phyloP scores from a whole-genome alignment of 2,888 invertebrate genomes.

The Chrysolina americana region DNA sequence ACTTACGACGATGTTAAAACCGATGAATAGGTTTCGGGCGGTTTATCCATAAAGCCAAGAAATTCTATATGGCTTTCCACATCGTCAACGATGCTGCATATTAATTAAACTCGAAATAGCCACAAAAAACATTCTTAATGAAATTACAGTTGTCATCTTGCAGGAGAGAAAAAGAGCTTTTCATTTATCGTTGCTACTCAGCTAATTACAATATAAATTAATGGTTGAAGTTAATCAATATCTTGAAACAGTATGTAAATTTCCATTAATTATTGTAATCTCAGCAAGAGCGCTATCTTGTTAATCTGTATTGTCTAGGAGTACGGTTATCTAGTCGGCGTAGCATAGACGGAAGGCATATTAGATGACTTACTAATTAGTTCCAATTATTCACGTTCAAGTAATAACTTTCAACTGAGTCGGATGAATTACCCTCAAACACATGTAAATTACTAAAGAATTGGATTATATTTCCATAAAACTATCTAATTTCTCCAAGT shows the following conservation, averaged over 20 bases:
- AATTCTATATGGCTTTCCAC: no score
- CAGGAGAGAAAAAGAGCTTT: conserved; percentile 18
- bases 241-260: conserved; percentile 40
- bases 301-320: conserved; percentile 52
- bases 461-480: no score
- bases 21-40: no score
- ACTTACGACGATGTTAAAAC: no score
- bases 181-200: conserved; percentile 25
- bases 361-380: conserved; percentile 24
- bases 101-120: no score
- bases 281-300: conserved; percentile 42
- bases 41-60: no score
- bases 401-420: no score
- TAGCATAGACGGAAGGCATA: conserved; percentile 36
- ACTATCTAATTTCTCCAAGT: no score
- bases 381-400: no score
- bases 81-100: no score
- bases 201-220: conserved; percentile 36
- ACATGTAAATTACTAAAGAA: no score
- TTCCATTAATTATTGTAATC: conserved; percentile 43
- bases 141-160: conserved; percentile 15
- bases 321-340: conserved; percentile 33
- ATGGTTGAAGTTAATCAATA: conserved; percentile 43
- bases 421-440: no score
- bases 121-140: background rate